Percentiles rank a stretch among this genome's conserved stretches.
phyloP scores from a whole-genome alignment of 2,797 vertebrate species.

The Characodon lateralis region DNA sequence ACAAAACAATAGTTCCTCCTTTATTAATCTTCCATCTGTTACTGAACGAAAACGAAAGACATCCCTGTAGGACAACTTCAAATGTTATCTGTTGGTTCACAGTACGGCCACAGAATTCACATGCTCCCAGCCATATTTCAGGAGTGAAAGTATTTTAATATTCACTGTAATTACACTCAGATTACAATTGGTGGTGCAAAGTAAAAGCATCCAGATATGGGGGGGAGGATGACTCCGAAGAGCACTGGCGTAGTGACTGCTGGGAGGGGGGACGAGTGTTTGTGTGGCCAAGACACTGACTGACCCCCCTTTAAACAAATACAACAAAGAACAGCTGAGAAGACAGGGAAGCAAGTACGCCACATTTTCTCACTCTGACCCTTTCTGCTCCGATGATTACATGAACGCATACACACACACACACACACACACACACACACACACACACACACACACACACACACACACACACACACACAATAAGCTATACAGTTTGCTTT shows the following conservation, averaged over 20 bases:
- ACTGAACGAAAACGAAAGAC: slow-evolving; percentile 50
- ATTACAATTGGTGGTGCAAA: slow-evolving; percentile 15
- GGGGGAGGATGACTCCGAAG: too few species aligned
- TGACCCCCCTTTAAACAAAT: slow-evolving; percentile 70
- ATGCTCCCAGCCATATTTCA: slow-evolving; percentile 17
- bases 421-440: neutral
- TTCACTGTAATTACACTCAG: slow-evolving; percentile 36
- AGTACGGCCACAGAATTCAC: neutral
- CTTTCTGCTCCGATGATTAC: neutral
- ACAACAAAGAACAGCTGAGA: slow-evolving; percentile 65
- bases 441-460: neutral
- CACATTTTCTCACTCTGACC: slow-evolving; percentile 43
- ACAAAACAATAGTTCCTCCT: slow-evolving; percentile 62
- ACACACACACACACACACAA: neutral
- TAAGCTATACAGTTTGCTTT: slow-evolving; percentile 37
- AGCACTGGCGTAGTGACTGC: slow-evolving; percentile 24
- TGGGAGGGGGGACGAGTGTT: slow-evolving; percentile 62
- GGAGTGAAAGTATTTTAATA: slow-evolving; percentile 42
- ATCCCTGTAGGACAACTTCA: slow-evolving; percentile 47
- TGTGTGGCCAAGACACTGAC: slow-evolving; percentile 67
- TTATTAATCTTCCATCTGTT: slow-evolving; percentile 70
- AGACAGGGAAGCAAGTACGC: slow-evolving; percentile 27
- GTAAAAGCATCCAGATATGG: slow-evolving; percentile 71
- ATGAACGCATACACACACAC: too few species aligned
- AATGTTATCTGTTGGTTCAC: slow-evolving; percentile 14